Evolutionary conservation across 2,797 vertebrate species (phyloP).

Genomic region (Enteromius unitaeniatus): DNA sequence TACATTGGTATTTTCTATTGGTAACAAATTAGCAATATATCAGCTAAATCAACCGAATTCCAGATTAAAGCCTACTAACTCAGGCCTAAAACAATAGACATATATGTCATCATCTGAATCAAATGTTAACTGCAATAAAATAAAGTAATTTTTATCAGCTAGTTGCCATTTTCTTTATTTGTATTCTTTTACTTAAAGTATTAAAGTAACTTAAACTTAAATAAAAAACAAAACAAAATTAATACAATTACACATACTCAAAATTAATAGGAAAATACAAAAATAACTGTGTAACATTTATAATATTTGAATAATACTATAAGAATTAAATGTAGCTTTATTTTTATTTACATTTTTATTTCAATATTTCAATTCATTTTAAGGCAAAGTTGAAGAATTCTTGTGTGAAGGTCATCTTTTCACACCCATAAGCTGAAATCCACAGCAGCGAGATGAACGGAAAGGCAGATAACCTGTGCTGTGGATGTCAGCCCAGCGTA

Average conservation of each 20-base stretch:
- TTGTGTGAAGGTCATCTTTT: constrained; percentile 13
- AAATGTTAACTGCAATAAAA: background rate
- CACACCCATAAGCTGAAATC: background rate
- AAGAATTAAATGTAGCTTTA: background rate
- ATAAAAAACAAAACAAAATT: background rate
- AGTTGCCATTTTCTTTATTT: background rate
- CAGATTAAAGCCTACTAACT: no score
- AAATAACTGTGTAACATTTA: background rate
- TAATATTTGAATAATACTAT: background rate
- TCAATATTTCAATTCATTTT: background rate
- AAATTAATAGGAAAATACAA: background rate
- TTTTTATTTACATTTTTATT: background rate
- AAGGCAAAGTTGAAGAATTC: background rate
- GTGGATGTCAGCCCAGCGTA: constrained; percentile 52
- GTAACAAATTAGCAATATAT: no score
- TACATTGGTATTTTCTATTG: no score
- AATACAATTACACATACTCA: background rate
- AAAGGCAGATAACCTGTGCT: constrained; percentile 25
- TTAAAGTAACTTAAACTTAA: background rate
- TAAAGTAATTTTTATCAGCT: background rate
- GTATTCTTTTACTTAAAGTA: no score
- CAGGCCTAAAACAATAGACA: no score
- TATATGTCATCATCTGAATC: background rate
- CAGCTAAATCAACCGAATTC: no score
- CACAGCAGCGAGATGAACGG: background rate